Evolutionary conservation across 2,888 invertebrate species (phyloP).

Genomic region (Drepana falcataria): DNA sequence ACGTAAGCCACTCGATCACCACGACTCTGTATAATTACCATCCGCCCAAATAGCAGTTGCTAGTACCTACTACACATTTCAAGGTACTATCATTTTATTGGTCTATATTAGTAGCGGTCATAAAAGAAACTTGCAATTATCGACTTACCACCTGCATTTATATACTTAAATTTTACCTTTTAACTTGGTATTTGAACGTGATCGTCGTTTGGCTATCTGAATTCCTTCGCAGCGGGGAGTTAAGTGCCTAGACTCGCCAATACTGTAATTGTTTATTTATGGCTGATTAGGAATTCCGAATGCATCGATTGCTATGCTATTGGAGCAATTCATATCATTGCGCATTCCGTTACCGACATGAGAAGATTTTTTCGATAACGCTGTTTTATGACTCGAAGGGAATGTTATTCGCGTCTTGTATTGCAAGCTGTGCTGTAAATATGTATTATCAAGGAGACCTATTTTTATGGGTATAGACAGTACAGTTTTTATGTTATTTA

Average conservation of each 20-base stretch:
- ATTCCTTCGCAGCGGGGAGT: conserved; percentile 29
- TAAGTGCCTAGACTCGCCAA: conserved; percentile 18
- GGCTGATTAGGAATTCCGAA: conserved; percentile 37
- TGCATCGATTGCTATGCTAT: conserved; percentile 24
- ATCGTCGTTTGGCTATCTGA: conserved; percentile 23
- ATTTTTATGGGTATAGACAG: too few relatives aligned
- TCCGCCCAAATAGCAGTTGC: too few relatives aligned
- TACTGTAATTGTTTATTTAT: conserved; percentile 42
- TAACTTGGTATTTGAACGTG: conserved; percentile 2
- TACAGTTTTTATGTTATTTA: too few relatives aligned
- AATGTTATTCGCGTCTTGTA: conserved; percentile 32
- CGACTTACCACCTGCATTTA: neutral
- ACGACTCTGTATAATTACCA: too few relatives aligned
- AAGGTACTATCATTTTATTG: neutral
- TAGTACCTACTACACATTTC: too few relatives aligned
- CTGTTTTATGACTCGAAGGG: conserved; percentile 22
- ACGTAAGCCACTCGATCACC: too few relatives aligned
- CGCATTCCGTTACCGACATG: conserved; percentile 18
- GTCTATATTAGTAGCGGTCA: neutral
- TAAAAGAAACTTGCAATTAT: neutral
- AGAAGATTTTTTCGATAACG: conserved; percentile 25
- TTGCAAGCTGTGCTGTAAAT: conserved; percentile 22
- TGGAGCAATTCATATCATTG: conserved; percentile 35
- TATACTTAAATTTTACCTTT: neutral
- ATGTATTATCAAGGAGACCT: too few relatives aligned